Conservation (phyloP, 2,888 invertebrate species). For the Empis stercorea region DNA sequence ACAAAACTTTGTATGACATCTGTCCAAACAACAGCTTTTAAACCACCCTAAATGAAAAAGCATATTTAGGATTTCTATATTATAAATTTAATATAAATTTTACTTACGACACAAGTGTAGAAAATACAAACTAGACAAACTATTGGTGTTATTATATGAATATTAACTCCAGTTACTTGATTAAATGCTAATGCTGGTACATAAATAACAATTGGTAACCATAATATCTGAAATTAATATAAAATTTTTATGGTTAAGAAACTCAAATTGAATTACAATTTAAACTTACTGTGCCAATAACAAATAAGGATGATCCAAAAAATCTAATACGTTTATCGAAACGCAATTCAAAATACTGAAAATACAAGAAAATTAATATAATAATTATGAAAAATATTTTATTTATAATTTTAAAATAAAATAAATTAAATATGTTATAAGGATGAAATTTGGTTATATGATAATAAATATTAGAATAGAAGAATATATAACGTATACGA, state of each 20-base stretch:
- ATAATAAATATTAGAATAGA: too few relatives aligned
- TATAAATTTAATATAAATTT: too few relatives aligned
- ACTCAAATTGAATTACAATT: background rate
- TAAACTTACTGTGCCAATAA: constrained; percentile 50
- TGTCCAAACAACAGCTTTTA: constrained; percentile 74
- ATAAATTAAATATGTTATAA: too few relatives aligned
- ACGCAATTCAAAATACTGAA: constrained; percentile 55
- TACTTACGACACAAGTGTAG: constrained; percentile 68
- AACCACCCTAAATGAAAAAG: constrained; percentile 46
- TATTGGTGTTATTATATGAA: constrained; percentile 70
- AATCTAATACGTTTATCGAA: constrained; percentile 55
- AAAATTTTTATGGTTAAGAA: background rate
- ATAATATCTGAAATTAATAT: constrained; percentile 21
- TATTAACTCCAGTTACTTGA: constrained; percentile 72
- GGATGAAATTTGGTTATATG: too few relatives aligned
- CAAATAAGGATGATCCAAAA: constrained; percentile 56
- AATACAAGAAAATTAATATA: too few relatives aligned
- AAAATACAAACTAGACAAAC: constrained; percentile 77
- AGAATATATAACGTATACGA: too few relatives aligned
- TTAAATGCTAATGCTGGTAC: constrained; percentile 64
- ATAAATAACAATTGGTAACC: constrained; percentile 42
- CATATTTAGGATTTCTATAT: too few relatives aligned
- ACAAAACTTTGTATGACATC: constrained; percentile 68
- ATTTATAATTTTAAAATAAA: too few relatives aligned
- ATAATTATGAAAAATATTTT: too few relatives aligned